phyloP scores from a whole-genome alignment of 1,140 invertebrate genomes.

The Neodiprion fabricii region DNA sequence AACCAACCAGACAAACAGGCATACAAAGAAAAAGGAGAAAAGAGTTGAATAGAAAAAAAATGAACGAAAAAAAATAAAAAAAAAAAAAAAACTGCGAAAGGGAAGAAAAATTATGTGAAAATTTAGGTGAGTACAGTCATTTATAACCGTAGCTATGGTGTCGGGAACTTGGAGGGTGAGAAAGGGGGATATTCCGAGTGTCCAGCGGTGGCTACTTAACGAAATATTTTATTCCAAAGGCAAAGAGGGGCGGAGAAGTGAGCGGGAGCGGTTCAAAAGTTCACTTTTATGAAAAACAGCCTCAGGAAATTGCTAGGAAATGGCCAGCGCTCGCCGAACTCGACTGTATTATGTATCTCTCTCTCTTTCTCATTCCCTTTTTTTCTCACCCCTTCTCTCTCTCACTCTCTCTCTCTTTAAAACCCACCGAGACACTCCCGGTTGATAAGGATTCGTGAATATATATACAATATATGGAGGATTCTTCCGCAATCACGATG shows the following conservation, averaged over 20 bases:
- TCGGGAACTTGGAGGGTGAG: slow-evolving; percentile 13
- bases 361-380: slow-evolving; percentile 9
- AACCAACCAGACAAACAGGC: not conserved
- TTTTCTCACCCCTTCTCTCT: slow-evolving; percentile 9
- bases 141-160: slow-evolving; percentile 9
- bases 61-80: not conserved
- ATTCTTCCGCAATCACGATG: not conserved
- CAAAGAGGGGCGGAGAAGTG: not conserved
- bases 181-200: not conserved
- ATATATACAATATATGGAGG: not conserved
- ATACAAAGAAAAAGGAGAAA: not conserved
- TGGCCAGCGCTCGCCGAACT: slow-evolving; percentile 31
- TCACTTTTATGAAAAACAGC: slow-evolving; percentile 50
- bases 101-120: too few relatives aligned
- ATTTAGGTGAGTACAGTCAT: not conserved
- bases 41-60: not conserved
- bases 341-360: slow-evolving; percentile 17
- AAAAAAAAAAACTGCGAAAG: not conserved
- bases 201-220: not conserved
- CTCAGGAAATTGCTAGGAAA: slow-evolving; percentile 56
- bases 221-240: not conserved
- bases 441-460: slow-evolving; percentile 17
- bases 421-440: not conserved
- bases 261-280: slow-evolving; percentile 44
- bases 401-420: not conserved